phyloP scores from a whole-genome alignment of 2,797 vertebrate species.

The Eurystomus glaucurus region DNA sequence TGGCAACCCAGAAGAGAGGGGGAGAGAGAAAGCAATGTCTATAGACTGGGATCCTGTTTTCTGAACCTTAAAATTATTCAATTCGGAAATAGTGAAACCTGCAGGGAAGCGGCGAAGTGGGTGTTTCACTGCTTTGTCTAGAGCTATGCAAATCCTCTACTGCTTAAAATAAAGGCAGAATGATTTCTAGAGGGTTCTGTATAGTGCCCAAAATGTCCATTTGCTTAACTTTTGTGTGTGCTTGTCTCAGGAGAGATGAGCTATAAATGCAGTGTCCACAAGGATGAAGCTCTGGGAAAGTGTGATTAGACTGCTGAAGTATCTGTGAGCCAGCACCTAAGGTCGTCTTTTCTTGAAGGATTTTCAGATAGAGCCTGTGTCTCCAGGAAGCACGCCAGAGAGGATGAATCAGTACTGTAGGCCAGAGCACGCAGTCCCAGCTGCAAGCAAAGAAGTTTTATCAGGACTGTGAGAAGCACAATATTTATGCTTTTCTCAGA shows the following conservation, averaged over 20 bases:
- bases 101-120: background rate
- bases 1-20: background rate
- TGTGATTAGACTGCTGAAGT: background rate
- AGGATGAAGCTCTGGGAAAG: background rate
- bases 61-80: slow-evolving; percentile 11
- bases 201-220: background rate
- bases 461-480: background rate
- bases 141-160: background rate
- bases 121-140: background rate
- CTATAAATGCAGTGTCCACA: background rate
- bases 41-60: background rate
- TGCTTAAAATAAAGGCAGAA: background rate
- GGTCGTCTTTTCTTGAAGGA: background rate
- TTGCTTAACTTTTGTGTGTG: background rate
- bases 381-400: background rate
- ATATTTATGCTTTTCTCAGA: background rate
- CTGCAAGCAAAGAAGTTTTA: background rate
- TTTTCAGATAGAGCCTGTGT: background rate
- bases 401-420: background rate
- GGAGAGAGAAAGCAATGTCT: background rate
- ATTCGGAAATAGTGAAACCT: background rate
- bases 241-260: background rate
- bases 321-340: background rate
- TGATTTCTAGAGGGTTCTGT: background rate
- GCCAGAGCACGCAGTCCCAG: background rate